Percentiles rank a stretch among this genome's conserved stretches.
Evolutionary conservation across 2,113 vertebrate species (phyloP).

Genomic region (Hirundichthys speculiger): DNA sequence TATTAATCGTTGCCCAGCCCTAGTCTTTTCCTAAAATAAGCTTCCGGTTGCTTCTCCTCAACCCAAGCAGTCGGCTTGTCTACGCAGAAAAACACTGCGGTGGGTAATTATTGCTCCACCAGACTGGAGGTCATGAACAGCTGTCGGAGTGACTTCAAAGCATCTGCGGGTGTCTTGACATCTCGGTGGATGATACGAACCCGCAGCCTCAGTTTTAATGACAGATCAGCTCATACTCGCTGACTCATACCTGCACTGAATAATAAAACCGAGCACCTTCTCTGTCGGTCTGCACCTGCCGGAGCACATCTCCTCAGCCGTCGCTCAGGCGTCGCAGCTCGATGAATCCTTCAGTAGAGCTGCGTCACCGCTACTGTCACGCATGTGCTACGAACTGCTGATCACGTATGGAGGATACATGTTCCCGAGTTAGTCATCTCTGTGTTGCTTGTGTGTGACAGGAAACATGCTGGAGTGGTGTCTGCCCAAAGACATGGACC

Average conservation of each 20-base stretch:
- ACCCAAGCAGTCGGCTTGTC: too few species aligned
- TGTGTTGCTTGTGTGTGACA: conserved; percentile 48
- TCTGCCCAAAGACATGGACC: conserved; percentile 92
- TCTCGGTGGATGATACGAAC: too few species aligned
- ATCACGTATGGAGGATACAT: not conserved
- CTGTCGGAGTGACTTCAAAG: too few species aligned
- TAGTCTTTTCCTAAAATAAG: too few species aligned
- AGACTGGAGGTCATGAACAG: too few species aligned
- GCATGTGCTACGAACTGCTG: not conserved
- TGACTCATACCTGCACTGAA: not conserved
- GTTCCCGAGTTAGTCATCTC: not conserved
- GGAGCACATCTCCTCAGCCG: conserved; percentile 57
- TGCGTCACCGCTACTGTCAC: not conserved
- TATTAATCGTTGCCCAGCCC: too few species aligned
- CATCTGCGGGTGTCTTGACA: too few species aligned
- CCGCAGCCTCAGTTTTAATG: not conserved
- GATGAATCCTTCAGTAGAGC: conserved; percentile 32
- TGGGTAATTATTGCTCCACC: too few species aligned
- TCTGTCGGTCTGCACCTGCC: conserved; percentile 22
- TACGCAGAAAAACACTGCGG: too few species aligned
- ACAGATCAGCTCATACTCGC: not conserved
- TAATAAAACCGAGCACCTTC: conserved; percentile 34
- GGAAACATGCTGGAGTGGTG: conserved; percentile 98
- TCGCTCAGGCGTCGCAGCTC: conserved; percentile 10
- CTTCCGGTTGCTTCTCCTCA: too few species aligned